Evolutionary conservation across 1,140 invertebrate genomes (phyloP).

Genomic region (Cyclina sinensis): DNA sequence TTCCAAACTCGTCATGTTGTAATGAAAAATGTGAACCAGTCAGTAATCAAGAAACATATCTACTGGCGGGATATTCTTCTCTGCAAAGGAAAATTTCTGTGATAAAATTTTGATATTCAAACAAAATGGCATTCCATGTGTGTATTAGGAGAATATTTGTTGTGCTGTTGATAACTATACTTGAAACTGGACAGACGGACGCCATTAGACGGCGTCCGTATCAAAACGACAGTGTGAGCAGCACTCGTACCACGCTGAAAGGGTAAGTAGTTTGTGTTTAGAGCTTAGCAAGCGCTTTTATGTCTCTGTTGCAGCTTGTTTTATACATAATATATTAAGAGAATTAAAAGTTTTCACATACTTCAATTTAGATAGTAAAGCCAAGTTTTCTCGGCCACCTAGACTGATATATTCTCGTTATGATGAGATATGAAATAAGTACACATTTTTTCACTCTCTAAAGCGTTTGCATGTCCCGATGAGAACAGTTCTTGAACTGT

Average conservation of each 20-base stretch:
- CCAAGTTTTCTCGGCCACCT: no score
- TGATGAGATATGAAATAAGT: no score
- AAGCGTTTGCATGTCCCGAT: no score
- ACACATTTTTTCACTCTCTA: no score
- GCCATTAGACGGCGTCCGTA: not conserved
- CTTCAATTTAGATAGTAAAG: no score
- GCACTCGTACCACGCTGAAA: not conserved
- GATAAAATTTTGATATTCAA: constrained; percentile 17
- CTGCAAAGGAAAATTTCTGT: constrained; percentile 9
- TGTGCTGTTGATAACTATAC: not conserved
- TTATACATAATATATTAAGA: no score
- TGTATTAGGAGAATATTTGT: not conserved
- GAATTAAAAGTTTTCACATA: no score
- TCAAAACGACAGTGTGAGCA: constrained; percentile 9
- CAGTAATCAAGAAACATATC: not conserved
- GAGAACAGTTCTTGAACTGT: no score
- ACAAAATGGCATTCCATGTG: constrained; percentile 19
- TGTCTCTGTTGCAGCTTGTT: no score
- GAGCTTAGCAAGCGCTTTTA: no score
- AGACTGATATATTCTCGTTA: no score
- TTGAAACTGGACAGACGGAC: not conserved
- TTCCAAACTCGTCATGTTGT: not conserved
- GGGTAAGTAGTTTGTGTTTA: constrained; percentile 7
- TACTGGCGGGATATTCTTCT: not conserved
- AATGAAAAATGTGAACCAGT: constrained; percentile 1